phyloP scores from a whole-genome alignment of 2,113 vertebrate species.

The Anthoscopus minutus region DNA sequence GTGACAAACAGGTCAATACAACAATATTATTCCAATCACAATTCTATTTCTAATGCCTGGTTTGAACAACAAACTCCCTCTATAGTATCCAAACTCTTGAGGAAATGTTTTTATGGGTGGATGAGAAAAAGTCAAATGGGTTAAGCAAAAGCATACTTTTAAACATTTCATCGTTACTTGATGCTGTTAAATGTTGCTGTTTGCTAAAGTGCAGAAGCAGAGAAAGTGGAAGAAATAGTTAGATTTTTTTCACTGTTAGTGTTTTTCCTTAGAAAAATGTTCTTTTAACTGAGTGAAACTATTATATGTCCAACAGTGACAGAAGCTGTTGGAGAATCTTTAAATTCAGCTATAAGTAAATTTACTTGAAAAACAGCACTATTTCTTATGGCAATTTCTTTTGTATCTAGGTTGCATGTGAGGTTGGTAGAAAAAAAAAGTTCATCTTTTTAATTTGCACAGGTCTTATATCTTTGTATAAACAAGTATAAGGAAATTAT shows the following conservation, averaged over 20 bases:
- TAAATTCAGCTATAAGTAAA: neutral
- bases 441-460: neutral
- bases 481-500: constrained; percentile 41
- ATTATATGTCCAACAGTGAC: neutral
- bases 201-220: neutral
- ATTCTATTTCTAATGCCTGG: neutral
- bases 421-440: neutral
- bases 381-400: neutral
- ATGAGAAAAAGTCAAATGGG: neutral
- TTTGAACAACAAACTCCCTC: neutral
- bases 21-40: neutral
- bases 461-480: neutral
- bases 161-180: neutral
- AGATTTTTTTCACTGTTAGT: neutral
- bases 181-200: neutral
- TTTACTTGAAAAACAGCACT: neutral
- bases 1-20: neutral
- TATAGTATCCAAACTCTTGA: neutral
- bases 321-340: constrained; percentile 38
- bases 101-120: neutral
- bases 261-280: neutral
- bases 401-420: neutral
- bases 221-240: neutral
- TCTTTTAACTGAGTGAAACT: neutral
- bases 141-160: neutral